Base-by-base conservation (phyloP, 2,888 invertebrate species). In the Onthophagus sagittarius region DNA sequence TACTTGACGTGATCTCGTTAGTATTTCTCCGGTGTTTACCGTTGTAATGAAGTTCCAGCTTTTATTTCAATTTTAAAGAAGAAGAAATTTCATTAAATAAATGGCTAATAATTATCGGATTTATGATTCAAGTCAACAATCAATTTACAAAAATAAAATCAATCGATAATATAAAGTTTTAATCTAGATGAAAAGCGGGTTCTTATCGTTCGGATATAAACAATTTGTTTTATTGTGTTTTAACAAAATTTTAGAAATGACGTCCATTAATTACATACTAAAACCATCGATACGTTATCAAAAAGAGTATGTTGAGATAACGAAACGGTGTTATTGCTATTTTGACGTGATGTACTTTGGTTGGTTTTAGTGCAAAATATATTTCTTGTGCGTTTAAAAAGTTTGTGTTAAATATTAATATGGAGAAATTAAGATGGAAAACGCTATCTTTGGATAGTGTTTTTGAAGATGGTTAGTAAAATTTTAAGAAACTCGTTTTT, bases 201-300 rank as follows among this genome's bases (percentile, higher is more conserved):
- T 23, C 23, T 23, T 23, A 23, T 23, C 23, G 23, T 23, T 23
- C 23, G 23, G 23, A 23, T 23, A 23, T 23, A 23, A 23, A 23
- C 23, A 23, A 23, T 23, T 23, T 23, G 3, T 23, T n/a, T 23
- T 23, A 53, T 53, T 9, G 39, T 53, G 39, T 53, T 9, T 9
- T 9, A 53, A 11, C 39, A 11, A 53, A 53, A 53, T 53, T 53
- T n/a, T 53, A 53, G 39, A 53, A 2, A 11, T 53, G 39, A 31
- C 67, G 32, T 23, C 9, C 31, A 67, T 67, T 67, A 67, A 67
- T 67, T 67, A 67, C 9, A 67, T 67, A 6, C 13, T 67, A 13
- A 67, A 67, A n/a, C 11, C 39, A 53, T 23, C n/a, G 67, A 67
- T 67, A 67, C n/a, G 31, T 67, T 67, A 67, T 67, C 67, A 23